Base-by-base conservation (phyloP, 2,888 invertebrate species). In the Aphidoletes aphidimyza region DNA sequence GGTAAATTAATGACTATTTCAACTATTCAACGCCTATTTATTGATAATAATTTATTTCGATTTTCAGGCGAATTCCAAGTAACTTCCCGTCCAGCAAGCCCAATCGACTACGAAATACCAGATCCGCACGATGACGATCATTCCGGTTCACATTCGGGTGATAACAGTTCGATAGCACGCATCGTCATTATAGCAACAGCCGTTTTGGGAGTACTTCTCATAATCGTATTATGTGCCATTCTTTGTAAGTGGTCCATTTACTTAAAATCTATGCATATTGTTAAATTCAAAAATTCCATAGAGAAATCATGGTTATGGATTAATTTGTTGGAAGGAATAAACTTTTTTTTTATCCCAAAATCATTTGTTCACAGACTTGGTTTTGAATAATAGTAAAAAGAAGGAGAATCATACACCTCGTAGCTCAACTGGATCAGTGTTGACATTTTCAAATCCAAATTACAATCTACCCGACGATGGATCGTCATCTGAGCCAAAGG, bases 371-470 rank as follows among this genome's bases (percentile, higher is more conserved):
- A 54, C 54, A 81, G 81, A 81, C 22, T 81, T 81, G 39, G 81
- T 81, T 0, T 36, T 81, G 37, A 81, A 81, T n/a, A 81, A 81
- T n/a, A 81, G 22, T 30, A 92, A 87, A 89, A 91, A 88, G 88
- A 89, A 88, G 88, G 88, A 86, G 87, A 93, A 89, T 91, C 92
- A 88, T 90, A 92, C 89, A 86, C 91, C 89, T 89, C 92, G 89
- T 86, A 91, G 91, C 8, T 92, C 92, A 39, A 92, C 94, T 30
- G 91, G 93, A 86, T 94, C 94, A 78, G 94, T 95, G 34, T 92
- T 96, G 87, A 96, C 96, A 0, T 97, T 96, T 90, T 94, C 96
- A 83, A 97, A 97, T 91, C 97, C 97, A 3, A 97, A 96, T 89
- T 97, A 97, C 89, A 93, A 93, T 87, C 92, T 92, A 69, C 91